Conservation (phyloP, 92 coral and sea anemone species). For the Muricea muricata region DNA sequence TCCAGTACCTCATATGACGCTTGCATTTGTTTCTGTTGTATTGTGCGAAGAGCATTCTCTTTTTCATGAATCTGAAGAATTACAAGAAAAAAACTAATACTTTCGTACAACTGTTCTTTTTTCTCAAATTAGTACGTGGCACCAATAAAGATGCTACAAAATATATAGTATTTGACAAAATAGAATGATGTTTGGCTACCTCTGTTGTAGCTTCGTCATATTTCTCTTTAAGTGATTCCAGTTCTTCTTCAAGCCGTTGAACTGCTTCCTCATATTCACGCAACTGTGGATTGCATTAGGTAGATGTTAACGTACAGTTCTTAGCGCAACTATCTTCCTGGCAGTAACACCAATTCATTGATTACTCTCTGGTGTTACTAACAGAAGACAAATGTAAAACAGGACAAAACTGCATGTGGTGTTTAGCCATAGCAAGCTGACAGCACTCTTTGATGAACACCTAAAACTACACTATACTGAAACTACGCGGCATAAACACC, state of each 20-base stretch:
- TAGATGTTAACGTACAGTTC: background rate
- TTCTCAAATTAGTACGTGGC: too few relatives aligned
- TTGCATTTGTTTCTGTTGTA: constrained; percentile 67
- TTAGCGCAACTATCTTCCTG: too few relatives aligned
- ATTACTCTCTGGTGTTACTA: too few relatives aligned
- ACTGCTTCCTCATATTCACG: constrained; percentile 87
- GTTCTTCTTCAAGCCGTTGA: constrained; percentile 80
- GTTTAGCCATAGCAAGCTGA: too few relatives aligned
- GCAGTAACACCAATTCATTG: too few relatives aligned
- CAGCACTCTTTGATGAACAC: too few relatives aligned
- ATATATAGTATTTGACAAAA: background rate
- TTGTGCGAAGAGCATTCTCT: constrained; percentile 77
- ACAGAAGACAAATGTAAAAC: too few relatives aligned
- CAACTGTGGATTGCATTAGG: constrained; percentile 59
- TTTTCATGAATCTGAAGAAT: constrained; percentile 63
- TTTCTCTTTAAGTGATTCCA: constrained; percentile 73
- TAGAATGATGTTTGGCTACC: constrained; percentile 44
- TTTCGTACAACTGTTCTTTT: too few relatives aligned
- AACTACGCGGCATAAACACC: too few relatives aligned
- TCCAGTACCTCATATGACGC: constrained; percentile 47
- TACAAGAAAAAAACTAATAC: background rate
- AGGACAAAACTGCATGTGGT: too few relatives aligned
- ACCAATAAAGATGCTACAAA: too few relatives aligned
- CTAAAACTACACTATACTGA: too few relatives aligned
- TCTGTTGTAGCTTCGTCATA: constrained; percentile 79